Percentiles rank a stretch among this genome's conserved stretches.
phyloP scores from a whole-genome alignment of 2,888 invertebrate species.

The Incurvaria masculella region DNA sequence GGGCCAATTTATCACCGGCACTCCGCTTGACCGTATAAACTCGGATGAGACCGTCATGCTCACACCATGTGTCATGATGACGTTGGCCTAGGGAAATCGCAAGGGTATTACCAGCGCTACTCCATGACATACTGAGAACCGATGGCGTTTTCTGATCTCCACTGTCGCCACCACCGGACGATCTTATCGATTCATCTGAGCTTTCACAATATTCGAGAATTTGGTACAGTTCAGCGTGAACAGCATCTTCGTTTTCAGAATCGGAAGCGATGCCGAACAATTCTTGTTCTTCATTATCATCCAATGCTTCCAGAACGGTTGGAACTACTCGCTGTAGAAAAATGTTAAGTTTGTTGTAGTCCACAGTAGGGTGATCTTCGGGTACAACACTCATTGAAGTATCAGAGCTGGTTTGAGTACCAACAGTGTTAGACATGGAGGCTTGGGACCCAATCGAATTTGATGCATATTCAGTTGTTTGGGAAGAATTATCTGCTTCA shows the following conservation, averaged over 20 bases:
- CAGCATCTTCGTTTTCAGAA: conserved; percentile 36
- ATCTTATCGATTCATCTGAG: background rate
- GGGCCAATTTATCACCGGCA: conserved; percentile 47
- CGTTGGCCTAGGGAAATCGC: conserved; percentile 33
- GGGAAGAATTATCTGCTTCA: background rate
- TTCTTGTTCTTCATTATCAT: conserved; percentile 29
- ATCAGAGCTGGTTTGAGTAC: background rate
- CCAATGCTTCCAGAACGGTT: conserved; percentile 35
- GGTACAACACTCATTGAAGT: too few species aligned
- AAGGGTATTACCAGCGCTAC: conserved; percentile 35
- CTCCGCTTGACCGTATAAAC: conserved; percentile 33
- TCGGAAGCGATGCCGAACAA: conserved; percentile 31
- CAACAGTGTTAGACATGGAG: background rate
- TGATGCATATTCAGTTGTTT: background rate
- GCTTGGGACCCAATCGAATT: background rate
- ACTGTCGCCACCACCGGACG: conserved; percentile 18
- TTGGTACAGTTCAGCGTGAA: background rate
- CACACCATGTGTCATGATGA: conserved; percentile 41
- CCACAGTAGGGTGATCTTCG: too few species aligned
- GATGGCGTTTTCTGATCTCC: conserved; percentile 30
- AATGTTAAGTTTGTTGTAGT: too few species aligned
- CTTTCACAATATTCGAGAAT: background rate
- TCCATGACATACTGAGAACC: conserved; percentile 34
- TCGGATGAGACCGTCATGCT: conserved; percentile 34
- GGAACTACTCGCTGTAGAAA: conserved; percentile 40